These are phyloP conservation scores for Aphidius ervi DNA, from an alignment of 1,140 invertebrate genomes.

Conservation along the genomic window DNA sequence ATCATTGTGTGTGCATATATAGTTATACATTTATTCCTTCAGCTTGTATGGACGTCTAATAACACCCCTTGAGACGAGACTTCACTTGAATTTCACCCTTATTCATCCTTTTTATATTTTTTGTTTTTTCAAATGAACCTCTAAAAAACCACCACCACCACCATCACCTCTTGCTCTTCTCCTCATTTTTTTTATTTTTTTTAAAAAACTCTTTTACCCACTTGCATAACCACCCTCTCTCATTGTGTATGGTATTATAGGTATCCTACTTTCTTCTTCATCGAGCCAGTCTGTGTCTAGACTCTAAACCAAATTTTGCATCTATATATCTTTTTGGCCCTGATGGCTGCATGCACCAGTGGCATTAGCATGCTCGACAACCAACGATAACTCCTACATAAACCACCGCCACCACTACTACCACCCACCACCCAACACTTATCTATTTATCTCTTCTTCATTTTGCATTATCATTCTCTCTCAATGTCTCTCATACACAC, in stretches of 20 bases:
- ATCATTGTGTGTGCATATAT: not conserved
- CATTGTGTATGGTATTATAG: not conserved
- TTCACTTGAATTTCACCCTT: slow-evolving; percentile 26
- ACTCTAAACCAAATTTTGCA: not conserved
- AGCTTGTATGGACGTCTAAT: slow-evolving; percentile 22
- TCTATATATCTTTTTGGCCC: no score
- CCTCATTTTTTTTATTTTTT: not conserved
- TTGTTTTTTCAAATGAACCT: no score
- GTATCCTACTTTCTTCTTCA: no score
- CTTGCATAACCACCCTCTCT: not conserved
- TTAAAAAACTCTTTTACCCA: not conserved
- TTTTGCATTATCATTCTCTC: no score
- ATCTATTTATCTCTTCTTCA: no score
- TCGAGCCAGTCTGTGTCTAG: not conserved
- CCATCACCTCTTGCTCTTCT: not conserved
- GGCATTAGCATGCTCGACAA: slow-evolving; percentile 22
- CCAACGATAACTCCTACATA: slow-evolving; percentile 17
- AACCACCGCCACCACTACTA: no score
- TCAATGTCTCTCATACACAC: no score
- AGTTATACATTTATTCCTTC: not conserved
- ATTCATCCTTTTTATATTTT: no score
- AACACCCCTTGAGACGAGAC: slow-evolving; percentile 35
- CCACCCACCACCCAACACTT: no score
- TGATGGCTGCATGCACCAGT: slow-evolving; percentile 9
- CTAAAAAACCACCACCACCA: not conserved